Evolutionary conservation across 2,888 invertebrate species (phyloP), one percentile per base, ranked within the genome.

Genomic region (Scelioninae gen. 1): DNA sequence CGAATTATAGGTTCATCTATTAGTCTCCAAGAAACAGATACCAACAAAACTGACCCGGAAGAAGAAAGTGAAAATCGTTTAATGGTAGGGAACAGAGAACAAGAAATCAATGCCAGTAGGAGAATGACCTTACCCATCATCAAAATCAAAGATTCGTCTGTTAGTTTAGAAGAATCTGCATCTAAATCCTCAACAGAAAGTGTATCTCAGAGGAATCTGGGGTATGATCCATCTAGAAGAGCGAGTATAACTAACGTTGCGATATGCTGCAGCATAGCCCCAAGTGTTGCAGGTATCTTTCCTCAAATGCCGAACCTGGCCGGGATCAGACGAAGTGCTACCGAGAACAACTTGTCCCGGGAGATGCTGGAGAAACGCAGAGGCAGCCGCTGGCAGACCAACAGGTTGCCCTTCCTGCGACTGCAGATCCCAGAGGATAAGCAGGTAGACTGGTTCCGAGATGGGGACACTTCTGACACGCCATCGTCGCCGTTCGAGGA

Each of bases 351-450:
- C 34, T 16, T 82, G 53, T 47, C 66, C 47, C 45, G 75, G 31
- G 80, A 84, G 9, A 5, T 45, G 5, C 4, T 53, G 51, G 31
- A 53, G 91, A 58, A 34, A n/a, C 76, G 92, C 92, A 69, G 75
- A 29, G 93, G 16, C 92, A 84, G 84, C n/a, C 76, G 84, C 16
- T 78, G 84, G 47, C 83, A 83, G 81, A 84, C 82, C 0, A 45
- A 94, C 38, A 93, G 94, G 77, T 91, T 94, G 29, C 95, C 95
- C 34, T 95, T 95, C 88, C 93, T 95, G 84, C 94, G 94, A 83
- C 92, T 94, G 94, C 85, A 93, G 95, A 69, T 83, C 74, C 31
- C 68, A 45, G 68, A 76, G 51, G 65, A 83, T 38, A 53, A 43
- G 16, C 69, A 83, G 56, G 43, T 49, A n/a, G 84, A 86, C 15